These are phyloP conservation scores for Amphiprion percula DNA, from an alignment of 2,113 vertebrate genomes.

Conservation along the genomic window DNA sequence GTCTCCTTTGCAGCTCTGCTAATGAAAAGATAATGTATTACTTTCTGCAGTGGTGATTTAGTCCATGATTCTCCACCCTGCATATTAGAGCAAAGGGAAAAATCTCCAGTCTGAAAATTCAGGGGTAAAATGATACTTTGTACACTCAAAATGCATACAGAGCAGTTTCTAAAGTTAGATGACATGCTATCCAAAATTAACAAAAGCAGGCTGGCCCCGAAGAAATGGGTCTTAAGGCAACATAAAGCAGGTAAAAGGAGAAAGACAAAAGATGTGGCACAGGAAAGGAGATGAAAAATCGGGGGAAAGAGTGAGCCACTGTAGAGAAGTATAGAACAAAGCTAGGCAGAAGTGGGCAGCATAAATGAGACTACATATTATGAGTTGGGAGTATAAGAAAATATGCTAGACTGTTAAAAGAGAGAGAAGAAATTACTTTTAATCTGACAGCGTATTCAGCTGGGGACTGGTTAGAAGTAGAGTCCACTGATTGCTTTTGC, in stretches of 20 bases:
- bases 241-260: constrained; percentile 52
- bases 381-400: constrained; percentile 8
- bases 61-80: background rate
- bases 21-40: too few relatives aligned
- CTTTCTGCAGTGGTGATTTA: background rate
- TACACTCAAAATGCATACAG: constrained; percentile 59
- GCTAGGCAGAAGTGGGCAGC: constrained; percentile 9
- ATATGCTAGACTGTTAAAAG: constrained; percentile 43
- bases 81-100: constrained; percentile 6
- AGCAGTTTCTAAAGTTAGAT: constrained; percentile 70
- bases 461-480: constrained; percentile 66
- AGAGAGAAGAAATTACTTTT: constrained; percentile 70
- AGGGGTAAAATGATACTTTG: constrained; percentile 51
- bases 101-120: constrained; percentile 20
- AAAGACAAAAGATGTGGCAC: background rate
- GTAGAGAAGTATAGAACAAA: constrained; percentile 7
- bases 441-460: constrained; percentile 78
- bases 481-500: constrained; percentile 78
- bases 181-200: constrained; percentile 68
- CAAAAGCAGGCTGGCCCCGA: constrained; percentile 56
- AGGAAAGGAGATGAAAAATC: background rate
- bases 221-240: constrained; percentile 62
- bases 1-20: constrained; percentile 9
- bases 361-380: background rate
- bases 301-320: background rate